Percentiles rank a stretch among this genome's conserved stretches.
Evolutionary conservation across 1,140 invertebrate species (phyloP).

Genomic region (Apis mellifera): Amel_HAv3.1 CM009944.2:8056001-8056500

Average conservation of each 20-base stretch:
- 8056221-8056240: slow-evolving; percentile 65
- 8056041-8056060: slow-evolving; percentile 28
- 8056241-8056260: slow-evolving; percentile 57
- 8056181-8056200: not conserved
- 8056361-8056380: slow-evolving; percentile 68
- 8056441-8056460: slow-evolving; percentile 69
- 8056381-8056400: slow-evolving; percentile 64
- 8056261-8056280: slow-evolving; percentile 44
- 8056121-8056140: slow-evolving; percentile 32
- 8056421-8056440: slow-evolving; percentile 70
- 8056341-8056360: slow-evolving; percentile 63
- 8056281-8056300: slow-evolving; percentile 46
- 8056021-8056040: not conserved
- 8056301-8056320: not conserved
- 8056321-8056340: slow-evolving; percentile 39
- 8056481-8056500: not conserved
- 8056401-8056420: slow-evolving; percentile 68
- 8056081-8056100: slow-evolving; percentile 65
- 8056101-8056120: slow-evolving; percentile 33
- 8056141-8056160: slow-evolving; percentile 39
- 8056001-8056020: too few species aligned
- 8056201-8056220: slow-evolving; percentile 58
- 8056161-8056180: slow-evolving; percentile 47
- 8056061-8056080: slow-evolving; percentile 67
- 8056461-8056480: not conserved